A percentile compares a stretch with the other conserved stretches of the same genome.
These are phyloP conservation scores for Silurus aristotelis DNA, from an alignment of 2,797 vertebrate genomes.

Conservation along the genomic window DNA sequence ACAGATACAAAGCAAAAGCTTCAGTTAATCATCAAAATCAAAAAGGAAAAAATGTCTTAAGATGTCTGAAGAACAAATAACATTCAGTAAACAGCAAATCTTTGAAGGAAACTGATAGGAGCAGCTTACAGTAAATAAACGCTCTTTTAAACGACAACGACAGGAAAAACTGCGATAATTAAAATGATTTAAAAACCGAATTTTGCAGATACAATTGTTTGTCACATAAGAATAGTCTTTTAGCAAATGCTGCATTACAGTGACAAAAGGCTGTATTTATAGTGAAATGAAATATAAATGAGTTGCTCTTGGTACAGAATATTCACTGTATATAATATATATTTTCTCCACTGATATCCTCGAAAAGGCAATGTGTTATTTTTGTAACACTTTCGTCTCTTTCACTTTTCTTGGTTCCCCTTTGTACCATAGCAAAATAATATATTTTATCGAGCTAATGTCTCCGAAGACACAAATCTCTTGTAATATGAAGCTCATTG, in stretches of 20 bases:
- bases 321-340: background rate
- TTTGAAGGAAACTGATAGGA: background rate
- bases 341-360: background rate
- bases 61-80: background rate
- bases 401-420: background rate
- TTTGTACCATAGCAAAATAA: background rate
- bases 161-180: background rate
- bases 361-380: background rate
- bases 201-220: background rate
- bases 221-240: background rate
- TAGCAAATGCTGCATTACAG: background rate
- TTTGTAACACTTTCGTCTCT: background rate
- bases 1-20: background rate
- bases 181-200: background rate
- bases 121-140: background rate
- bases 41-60: background rate
- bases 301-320: background rate
- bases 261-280: background rate
- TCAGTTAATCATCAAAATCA: background rate
- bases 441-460: background rate
- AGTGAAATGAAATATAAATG: slow-evolving; percentile 12
- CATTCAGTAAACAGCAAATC: background rate
- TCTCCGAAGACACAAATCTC: background rate
- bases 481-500: background rate
- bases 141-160: background rate